Base-by-base conservation (phyloP, 2,888 invertebrate genomes). In the Aricia artaxerxes region DNA sequence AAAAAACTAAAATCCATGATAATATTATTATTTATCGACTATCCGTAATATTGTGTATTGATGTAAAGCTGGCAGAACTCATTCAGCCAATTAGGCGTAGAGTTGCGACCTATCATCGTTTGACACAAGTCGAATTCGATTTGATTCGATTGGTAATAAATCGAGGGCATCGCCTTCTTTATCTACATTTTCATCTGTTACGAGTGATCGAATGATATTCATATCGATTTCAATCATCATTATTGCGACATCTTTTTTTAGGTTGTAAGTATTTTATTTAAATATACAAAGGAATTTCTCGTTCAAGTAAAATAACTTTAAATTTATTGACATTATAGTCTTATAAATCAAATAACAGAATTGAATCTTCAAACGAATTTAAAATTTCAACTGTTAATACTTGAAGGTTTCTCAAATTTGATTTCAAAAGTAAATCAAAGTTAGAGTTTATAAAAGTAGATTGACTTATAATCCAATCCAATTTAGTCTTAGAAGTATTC, bases 81-180 rank as follows among this genome's bases (percentile, higher is more conserved):
- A 92, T 92, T 90, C 90, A 91, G 90, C 89, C 93, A 93, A 93
- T 93, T 92, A 92, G 88, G 86, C 87, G 87, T 88, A 86, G 86
- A 88, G 92, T 91, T 90, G 92, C 92, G 91, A 92, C 92, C 93
- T 92, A 92, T 93, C 92, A 93, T 92, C 91, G 91, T 92, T 91
- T 92, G 92, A 93, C 92, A 92, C 88, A 89, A 91, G 90, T 92
- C 92, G 89, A 93, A 92, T 92, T 90, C 91, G 88, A 88, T 91
- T 89, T 86, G 87, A 86, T 90, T 89, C 90, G 91, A 93, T 93
- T 92, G 92, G 90, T 91, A 44, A 91, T 88, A 88, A 91, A 93
- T 92, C 88, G 91, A 91, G 92, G 92, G 88, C 92, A 90, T 86
- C 86, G 87, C 88, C 89, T 92, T 90, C 92, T 94, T 92, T 91